phyloP scores from a whole-genome alignment of 2,888 invertebrate genomes.

The Teleiodes luculella region DNA sequence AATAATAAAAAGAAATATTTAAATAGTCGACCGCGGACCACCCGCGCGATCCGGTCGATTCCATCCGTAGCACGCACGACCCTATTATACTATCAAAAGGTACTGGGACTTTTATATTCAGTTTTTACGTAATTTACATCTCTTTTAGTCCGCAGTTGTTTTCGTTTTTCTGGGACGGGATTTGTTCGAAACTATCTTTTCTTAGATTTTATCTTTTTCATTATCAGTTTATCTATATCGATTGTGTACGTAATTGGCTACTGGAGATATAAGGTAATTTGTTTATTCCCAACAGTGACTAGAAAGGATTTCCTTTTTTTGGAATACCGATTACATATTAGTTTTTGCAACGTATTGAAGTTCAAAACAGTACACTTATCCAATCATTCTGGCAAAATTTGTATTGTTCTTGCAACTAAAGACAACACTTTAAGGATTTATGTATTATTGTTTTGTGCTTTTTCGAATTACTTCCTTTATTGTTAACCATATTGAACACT shows the following conservation, averaged over 20 bases:
- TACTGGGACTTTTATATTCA: constrained; percentile 53
- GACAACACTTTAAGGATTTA: too few species aligned
- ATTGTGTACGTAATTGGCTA: constrained; percentile 59
- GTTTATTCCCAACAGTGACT: constrained; percentile 11
- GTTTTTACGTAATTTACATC: constrained; percentile 71
- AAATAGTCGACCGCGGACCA: constrained; percentile 68
- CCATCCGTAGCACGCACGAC: constrained; percentile 58
- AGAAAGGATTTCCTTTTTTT: background rate
- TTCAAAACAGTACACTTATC: too few species aligned
- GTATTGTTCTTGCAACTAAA: too few species aligned
- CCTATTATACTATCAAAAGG: constrained; percentile 70
- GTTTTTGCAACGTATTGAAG: too few species aligned
- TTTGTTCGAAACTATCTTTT: constrained; percentile 36
- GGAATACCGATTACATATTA: too few species aligned
- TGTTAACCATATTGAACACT: too few species aligned
- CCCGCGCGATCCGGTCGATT: constrained; percentile 60
- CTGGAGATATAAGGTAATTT: constrained; percentile 39
- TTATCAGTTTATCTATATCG: constrained; percentile 58
- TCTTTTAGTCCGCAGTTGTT: constrained; percentile 45
- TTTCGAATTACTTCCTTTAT: too few species aligned
- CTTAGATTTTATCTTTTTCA: constrained; percentile 42
- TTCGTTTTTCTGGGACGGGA: constrained; percentile 35
- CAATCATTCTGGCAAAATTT: too few species aligned
- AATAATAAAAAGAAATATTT: constrained; percentile 71
- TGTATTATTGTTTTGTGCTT: background rate